Conservation (phyloP, 1,140 invertebrate genomes). For the Triops longicaudatus region DNA sequence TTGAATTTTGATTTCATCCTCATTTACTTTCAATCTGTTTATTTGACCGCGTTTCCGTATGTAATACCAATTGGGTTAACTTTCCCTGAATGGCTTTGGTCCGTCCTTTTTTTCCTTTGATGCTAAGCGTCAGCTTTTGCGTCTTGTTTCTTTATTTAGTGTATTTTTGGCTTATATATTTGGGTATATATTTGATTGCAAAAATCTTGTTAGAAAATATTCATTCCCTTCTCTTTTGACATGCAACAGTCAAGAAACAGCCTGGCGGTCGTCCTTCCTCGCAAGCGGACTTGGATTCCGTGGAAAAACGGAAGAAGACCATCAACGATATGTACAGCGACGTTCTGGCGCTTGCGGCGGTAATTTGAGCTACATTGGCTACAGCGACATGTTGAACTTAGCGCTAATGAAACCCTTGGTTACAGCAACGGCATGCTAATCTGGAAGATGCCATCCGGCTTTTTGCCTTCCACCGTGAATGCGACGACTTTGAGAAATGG, state of each 20-base stretch:
- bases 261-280: constrained; percentile 18
- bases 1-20: background rate
- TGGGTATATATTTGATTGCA: too few species aligned
- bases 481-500: constrained; percentile 96
- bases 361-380: constrained; percentile 31
- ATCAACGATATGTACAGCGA: constrained; percentile 73
- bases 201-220: too few species aligned
- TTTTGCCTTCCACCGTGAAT: constrained; percentile 92
- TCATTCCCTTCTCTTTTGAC: too few species aligned
- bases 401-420: background rate
- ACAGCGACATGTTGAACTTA: too few species aligned
- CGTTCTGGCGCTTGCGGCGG: constrained; percentile 65
- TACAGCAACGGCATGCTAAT: constrained; percentile 59
- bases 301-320: constrained; percentile 68
- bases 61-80: too few species aligned
- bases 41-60: too few species aligned
- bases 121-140: too few species aligned
- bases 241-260: background rate
- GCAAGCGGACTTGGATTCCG: constrained; percentile 58
- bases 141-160: too few species aligned
- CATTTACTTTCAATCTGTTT: too few species aligned
- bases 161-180: too few species aligned
- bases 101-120: too few species aligned
- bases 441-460: constrained; percentile 87
- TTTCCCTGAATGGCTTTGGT: too few species aligned